Conservation (phyloP, 2,113 vertebrate species). For the Cephalopterus ornatus region DNA sequence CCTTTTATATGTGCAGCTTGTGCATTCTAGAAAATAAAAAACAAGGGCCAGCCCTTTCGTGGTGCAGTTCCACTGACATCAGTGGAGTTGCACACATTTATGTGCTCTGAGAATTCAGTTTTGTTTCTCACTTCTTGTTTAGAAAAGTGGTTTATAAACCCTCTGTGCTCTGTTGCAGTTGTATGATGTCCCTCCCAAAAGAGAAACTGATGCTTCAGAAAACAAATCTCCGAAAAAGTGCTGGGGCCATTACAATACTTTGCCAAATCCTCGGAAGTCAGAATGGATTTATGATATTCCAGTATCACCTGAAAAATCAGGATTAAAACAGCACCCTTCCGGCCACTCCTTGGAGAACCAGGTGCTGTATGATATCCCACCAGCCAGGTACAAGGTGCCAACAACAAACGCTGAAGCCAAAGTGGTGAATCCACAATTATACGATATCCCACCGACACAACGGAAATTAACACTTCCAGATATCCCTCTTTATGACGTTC, state of each 20-base stretch:
- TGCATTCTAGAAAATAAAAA: not conserved
- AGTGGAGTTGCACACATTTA: not conserved
- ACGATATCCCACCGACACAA: constrained; percentile 8
- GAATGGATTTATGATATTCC: constrained; percentile 89
- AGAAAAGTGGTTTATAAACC: not conserved
- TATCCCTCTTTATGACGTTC: constrained; percentile 46
- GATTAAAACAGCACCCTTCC: not conserved
- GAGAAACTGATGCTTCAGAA: constrained; percentile 59
- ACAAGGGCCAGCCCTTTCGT: fast-evolving
- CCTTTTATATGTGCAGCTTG: not conserved
- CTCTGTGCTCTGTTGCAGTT: constrained; percentile 65
- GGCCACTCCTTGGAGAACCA: not conserved
- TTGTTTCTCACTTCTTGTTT: not conserved
- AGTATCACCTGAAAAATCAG: constrained; percentile 67
- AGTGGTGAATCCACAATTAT: not conserved
- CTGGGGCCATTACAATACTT: constrained; percentile 64
- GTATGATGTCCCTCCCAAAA: constrained; percentile 74
- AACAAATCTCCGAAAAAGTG: constrained; percentile 20
- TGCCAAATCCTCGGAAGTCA: constrained; percentile 78
- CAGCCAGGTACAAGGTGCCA: not conserved
- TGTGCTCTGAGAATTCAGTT: not conserved
- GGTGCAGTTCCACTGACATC: not conserved
- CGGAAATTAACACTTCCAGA: constrained; percentile 21
- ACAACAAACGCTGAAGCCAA: not conserved
- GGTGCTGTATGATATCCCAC: constrained; percentile 53